Conservation (phyloP, 2,113 vertebrate genomes). For the Pristiophorus japonicus region DNA sequence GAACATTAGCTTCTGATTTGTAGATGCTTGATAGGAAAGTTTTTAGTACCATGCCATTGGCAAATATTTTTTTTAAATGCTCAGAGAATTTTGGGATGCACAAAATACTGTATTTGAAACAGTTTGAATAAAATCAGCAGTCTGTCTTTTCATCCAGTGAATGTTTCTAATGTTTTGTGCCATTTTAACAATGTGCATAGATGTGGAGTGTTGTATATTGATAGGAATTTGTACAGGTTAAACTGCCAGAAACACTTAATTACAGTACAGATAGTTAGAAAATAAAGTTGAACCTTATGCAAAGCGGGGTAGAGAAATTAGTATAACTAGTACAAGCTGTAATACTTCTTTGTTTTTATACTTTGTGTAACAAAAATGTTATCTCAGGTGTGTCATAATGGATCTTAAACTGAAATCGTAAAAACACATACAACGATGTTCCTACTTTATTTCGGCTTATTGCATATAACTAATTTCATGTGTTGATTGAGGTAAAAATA, state of each 20-base stretch:
- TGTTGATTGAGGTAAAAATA: slow-evolving; percentile 1
- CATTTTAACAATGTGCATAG: not conserved
- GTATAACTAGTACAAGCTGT: not conserved
- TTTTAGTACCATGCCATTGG: not conserved
- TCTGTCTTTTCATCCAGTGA: not conserved
- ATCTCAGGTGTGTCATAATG: too few relatives aligned
- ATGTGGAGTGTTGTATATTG: not conserved
- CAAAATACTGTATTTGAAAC: not conserved
- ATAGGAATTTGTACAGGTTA: not conserved
- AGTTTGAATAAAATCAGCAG: too few relatives aligned
- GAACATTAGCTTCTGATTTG: not conserved
- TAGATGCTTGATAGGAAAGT: not conserved
- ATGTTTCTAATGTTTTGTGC: not conserved
- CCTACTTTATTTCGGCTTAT: not conserved
- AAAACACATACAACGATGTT: not conserved
- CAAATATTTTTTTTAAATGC: not conserved
- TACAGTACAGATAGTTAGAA: not conserved
- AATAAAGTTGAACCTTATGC: too few relatives aligned
- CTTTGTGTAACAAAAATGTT: not conserved
- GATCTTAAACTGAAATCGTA: not conserved
- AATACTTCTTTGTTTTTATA: not conserved
- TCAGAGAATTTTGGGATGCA: not conserved
- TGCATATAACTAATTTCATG: not conserved
- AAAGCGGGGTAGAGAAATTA: not conserved
- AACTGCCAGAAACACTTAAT: not conserved